Conservation (phyloP, 2,797 vertebrate species). For the Mus minutoides region DNA sequence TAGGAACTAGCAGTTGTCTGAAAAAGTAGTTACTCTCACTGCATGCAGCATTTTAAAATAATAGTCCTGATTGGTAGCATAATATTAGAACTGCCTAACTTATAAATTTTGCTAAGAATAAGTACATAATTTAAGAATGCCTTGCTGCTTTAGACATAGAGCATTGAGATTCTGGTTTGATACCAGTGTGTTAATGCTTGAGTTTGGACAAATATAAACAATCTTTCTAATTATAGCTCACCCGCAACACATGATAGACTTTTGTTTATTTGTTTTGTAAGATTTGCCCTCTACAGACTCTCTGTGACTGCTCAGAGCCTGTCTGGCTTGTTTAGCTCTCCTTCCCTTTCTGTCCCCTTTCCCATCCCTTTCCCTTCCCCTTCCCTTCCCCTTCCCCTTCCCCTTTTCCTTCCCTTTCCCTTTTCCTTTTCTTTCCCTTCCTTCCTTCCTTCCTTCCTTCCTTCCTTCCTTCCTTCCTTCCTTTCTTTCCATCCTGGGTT, state of each 20-base stretch:
- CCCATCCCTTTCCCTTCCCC: rapidly evolving
- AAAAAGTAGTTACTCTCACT: not conserved
- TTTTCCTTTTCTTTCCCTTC: not conserved
- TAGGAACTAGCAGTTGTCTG: too few relatives aligned
- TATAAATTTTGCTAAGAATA: not conserved
- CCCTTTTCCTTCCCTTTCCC: not conserved
- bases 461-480: too few relatives aligned
- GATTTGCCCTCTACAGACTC: not conserved
- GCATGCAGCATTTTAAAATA: not conserved
- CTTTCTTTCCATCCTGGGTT: not conserved
- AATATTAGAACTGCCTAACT: not conserved
- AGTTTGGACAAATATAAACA: not conserved
- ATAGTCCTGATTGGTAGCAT: not conserved
- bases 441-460: not conserved
- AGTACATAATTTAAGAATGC: not conserved
- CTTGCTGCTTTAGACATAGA: not conserved
- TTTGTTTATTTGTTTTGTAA: not conserved
- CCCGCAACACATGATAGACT: not conserved
- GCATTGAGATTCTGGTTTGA: not conserved
- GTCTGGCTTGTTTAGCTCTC: not conserved
- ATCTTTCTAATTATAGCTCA: not conserved
- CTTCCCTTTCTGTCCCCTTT: not conserved
- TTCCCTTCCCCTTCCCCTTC: not conserved
- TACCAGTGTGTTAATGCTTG: not conserved
- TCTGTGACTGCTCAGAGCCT: not conserved